Evolutionary conservation across 2,888 invertebrate genomes (phyloP).

Genomic region (Myopa tessellatipennis): DNA sequence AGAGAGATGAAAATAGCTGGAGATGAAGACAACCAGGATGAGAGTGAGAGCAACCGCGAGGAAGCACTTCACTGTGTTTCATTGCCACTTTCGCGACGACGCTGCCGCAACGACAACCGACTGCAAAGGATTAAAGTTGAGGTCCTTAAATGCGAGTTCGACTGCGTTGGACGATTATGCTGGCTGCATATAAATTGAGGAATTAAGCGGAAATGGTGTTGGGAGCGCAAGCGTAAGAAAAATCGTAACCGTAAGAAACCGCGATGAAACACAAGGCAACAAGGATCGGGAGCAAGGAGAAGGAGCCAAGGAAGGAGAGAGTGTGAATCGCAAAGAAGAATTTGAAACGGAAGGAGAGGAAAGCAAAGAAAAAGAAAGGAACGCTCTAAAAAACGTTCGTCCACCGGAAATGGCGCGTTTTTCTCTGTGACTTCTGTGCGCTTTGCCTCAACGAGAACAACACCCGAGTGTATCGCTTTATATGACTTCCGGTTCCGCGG

Average conservation of each 20-base stretch:
- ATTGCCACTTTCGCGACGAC: constrained; percentile 11
- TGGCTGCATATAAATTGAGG: constrained; percentile 51
- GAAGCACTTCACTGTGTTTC: not conserved
- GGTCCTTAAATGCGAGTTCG: constrained; percentile 45
- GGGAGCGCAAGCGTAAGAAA: not conserved
- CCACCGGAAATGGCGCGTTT: constrained; percentile 26
- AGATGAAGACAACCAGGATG: not conserved
- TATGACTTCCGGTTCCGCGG: constrained; percentile 33
- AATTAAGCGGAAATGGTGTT: constrained; percentile 48
- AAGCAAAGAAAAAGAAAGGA: not conserved
- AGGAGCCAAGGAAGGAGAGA: not conserved
- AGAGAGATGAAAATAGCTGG: not conserved
- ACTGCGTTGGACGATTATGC: constrained; percentile 48
- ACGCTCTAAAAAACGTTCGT: constrained; percentile 16
- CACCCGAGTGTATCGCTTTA: constrained; percentile 29
- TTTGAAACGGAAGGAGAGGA: not conserved
- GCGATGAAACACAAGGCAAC: constrained; percentile 15
- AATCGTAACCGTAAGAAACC: not conserved
- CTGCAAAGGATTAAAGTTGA: constrained; percentile 33
- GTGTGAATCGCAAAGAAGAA: not conserved
- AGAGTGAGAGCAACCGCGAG: not conserved
- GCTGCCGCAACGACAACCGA: not conserved
- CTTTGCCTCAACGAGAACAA: not conserved
- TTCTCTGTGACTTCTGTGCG: not conserved
- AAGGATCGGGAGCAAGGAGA: not conserved